phyloP scores from a whole-genome alignment of 2,113 vertebrate genomes.

The Nibea albiflora region DNA sequence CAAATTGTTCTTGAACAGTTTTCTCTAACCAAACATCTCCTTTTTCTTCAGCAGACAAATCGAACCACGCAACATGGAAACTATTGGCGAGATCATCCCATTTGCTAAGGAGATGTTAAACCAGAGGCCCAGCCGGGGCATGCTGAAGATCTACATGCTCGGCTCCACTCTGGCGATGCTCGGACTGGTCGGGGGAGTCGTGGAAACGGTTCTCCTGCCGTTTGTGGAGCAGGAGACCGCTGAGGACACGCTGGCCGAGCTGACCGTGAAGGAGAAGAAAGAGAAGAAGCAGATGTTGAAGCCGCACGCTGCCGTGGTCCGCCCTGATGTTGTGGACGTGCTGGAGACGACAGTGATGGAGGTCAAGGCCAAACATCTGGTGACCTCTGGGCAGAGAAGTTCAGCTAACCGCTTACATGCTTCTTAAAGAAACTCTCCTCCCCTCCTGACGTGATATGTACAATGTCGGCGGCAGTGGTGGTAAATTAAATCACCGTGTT shows the following conservation, averaged over 20 bases:
- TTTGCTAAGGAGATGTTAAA: constrained; percentile 89
- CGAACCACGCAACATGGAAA: constrained; percentile 82
- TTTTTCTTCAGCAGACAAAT: constrained; percentile 35
- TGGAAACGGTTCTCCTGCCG: constrained; percentile 88
- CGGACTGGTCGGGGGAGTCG: constrained; percentile 85
- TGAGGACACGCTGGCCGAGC: constrained; percentile 65
- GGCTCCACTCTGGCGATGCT: constrained; percentile 90
- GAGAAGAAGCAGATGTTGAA: constrained; percentile 35
- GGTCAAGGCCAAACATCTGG: constrained; percentile 61
- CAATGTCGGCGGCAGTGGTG: constrained; percentile 17
- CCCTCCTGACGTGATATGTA: constrained; percentile 1
- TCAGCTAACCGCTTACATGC: constrained; percentile 70
- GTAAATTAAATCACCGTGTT: constrained; percentile 23
- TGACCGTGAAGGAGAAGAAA: constrained; percentile 18
- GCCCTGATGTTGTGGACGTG: constrained; percentile 45
- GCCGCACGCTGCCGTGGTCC: constrained; percentile 20
- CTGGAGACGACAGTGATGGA: constrained; percentile 28
- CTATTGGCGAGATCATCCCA: constrained; percentile 88
- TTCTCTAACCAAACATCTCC: background rate
- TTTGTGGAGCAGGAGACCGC: constrained; percentile 76
- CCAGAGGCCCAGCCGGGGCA: constrained; percentile 84
- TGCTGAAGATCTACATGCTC: constrained; percentile 91
- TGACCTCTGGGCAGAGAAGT: constrained; percentile 49
- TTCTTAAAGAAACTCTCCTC: constrained; percentile 62
- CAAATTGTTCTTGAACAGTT: background rate